These are phyloP conservation scores for Sinopyrophorus schimmeli DNA, from an alignment of 2,888 invertebrate species.

Conservation along the genomic window DNA sequence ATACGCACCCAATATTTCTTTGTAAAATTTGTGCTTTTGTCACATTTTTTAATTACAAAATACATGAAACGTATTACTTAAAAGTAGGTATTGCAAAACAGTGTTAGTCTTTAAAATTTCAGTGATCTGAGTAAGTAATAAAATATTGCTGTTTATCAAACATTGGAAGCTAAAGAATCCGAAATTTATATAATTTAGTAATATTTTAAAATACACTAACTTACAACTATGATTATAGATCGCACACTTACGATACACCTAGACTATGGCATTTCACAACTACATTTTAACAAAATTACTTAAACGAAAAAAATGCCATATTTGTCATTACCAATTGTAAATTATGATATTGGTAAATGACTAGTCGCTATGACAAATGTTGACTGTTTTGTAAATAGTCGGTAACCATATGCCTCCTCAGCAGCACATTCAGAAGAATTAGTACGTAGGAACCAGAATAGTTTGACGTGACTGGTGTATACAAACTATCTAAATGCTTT, in stretches of 20 bases:
- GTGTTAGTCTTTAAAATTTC: conserved; percentile 9
- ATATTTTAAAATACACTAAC: conserved; percentile 29
- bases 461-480: conserved; percentile 5
- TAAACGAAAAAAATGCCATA: conserved; percentile 9
- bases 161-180: conserved; percentile 32
- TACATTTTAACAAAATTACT: conserved; percentile 44
- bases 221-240: conserved; percentile 30
- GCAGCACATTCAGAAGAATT: conserved; percentile 11
- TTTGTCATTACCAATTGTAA: conserved; percentile 20
- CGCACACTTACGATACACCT: conserved; percentile 51
- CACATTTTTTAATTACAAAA: background rate
- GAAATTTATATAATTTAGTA: conserved; percentile 19
- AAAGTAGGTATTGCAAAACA: conserved; percentile 8
- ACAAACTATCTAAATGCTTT: conserved; percentile 18
- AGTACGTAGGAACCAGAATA: too few species aligned
- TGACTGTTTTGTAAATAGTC: conserved; percentile 13
- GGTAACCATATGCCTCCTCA: conserved; percentile 22
- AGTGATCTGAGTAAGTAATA: conserved; percentile 22
- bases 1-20: conserved; percentile 1
- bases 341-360: conserved; percentile 21
- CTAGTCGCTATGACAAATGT: conserved; percentile 19
- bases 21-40: background rate
- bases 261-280: conserved; percentile 53
- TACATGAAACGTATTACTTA: background rate
- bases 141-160: conserved; percentile 27